Evolutionary conservation across 2,888 invertebrate species (phyloP), one percentile per base, ranked within the genome.

Genomic region (Conus canariensis): DNA sequence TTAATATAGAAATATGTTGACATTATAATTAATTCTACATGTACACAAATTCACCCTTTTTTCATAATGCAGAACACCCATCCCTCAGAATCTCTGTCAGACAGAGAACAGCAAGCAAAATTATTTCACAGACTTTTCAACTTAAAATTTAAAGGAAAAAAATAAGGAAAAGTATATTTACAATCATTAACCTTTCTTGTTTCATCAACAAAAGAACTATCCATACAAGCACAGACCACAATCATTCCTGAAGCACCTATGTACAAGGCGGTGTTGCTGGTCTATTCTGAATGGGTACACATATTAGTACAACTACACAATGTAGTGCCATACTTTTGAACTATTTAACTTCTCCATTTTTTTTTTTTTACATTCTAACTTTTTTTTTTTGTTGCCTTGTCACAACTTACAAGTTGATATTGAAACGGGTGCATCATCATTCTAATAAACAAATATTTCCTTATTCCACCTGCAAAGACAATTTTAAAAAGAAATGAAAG

Each of bases 1-100:
- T 80, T 80, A 80, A 80, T 80, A 80, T 30, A 80, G 77, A 80
- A 80, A 80, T 80, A 80, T 30, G 77, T 80, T 12, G 45, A 80
- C 77, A 80, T 80, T 14, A 30, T 22, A 74, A 80, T 30, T 25
- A 80, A 45, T 30, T 80, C 77, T 80, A 80, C 77, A 30, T 80
- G 77, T 30, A 80, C 77, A 80, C 77, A 80, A 30, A 14, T 45
- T 80, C 77, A 80, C 30, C 77, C 14, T 80, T 80, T 30, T 80
- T 80, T 30, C 30, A 12, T 80, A 80, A 80, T 12, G 10, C 12
- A 45, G 30, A 80, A 80, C 77, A 30, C 77, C 77, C 77, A 80
- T 80, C 77, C 77, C 77, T 80, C 77, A 30, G 45, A 10, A 10
- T 80, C 77, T 80, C 77, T 30, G 77, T 30, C 3, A 80, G 45